These are phyloP conservation scores for Chamaea fasciata DNA, from an alignment of 2,113 vertebrate genomes.

Conservation along the genomic window DNA sequence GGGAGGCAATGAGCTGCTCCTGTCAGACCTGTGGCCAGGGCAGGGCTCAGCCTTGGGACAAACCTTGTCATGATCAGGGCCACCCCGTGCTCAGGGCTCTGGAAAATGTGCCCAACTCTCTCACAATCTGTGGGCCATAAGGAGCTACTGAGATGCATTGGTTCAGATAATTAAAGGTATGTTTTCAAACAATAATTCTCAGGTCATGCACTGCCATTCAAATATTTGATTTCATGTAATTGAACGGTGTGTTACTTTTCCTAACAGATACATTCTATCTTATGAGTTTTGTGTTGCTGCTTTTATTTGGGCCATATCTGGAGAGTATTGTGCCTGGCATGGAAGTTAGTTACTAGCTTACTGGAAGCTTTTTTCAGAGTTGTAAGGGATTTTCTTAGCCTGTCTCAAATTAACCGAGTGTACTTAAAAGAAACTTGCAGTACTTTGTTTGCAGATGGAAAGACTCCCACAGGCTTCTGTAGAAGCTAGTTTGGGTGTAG, in stretches of 20 bases:
- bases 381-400: slow-evolving; percentile 21
- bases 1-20: neutral
- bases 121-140: slow-evolving; percentile 3
- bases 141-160: neutral
- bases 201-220: neutral
- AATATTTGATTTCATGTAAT: slow-evolving; percentile 27
- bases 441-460: slow-evolving; percentile 5
- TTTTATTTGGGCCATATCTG: neutral
- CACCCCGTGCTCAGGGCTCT: neutral
- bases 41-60: neutral
- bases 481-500: neutral
- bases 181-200: neutral
- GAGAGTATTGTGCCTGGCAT: neutral
- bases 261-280: neutral
- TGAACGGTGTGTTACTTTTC: neutral
- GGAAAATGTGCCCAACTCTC: neutral
- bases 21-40: neutral
- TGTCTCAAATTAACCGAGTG: slow-evolving; percentile 4
- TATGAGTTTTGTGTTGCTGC: neutral
- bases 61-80: neutral
- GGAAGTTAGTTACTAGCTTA: neutral
- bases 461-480: neutral
- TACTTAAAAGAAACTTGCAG: neutral
- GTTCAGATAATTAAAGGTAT: slow-evolving; percentile 23
- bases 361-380: neutral